Conservation (phyloP, 64 coral and sea anemone species). For the Pocillopora verrucosa region DNA sequence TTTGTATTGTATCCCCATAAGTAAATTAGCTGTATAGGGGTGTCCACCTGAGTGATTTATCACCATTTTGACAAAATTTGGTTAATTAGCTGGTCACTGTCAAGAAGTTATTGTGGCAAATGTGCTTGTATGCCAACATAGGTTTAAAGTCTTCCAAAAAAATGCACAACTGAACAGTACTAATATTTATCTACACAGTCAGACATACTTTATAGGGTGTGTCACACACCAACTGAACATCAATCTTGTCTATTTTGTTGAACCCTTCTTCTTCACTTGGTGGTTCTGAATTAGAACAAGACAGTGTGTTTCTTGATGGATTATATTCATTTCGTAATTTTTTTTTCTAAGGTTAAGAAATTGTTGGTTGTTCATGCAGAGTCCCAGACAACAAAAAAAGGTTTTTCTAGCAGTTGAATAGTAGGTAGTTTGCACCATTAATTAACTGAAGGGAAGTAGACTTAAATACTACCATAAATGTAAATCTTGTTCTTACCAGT, state of each 20-base stretch:
- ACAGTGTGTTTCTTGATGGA: neutral
- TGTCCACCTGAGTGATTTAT: too few relatives aligned
- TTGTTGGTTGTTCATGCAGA: too few relatives aligned
- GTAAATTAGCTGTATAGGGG: too few relatives aligned
- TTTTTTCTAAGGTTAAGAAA: too few relatives aligned
- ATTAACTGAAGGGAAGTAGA: neutral
- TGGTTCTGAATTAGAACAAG: slow-evolving; percentile 37
- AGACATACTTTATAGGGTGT: slow-evolving; percentile 32
- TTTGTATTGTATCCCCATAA: too few relatives aligned
- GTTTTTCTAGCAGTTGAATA: neutral
- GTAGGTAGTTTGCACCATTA: neutral
- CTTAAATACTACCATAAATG: neutral
- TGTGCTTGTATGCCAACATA: too few relatives aligned
- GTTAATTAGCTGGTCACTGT: too few relatives aligned
- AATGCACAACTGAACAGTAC: neutral
- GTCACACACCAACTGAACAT: slow-evolving; percentile 28
- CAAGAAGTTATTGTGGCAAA: too few relatives aligned
- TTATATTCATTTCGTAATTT: too few relatives aligned
- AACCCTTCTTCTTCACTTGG: slow-evolving; percentile 43
- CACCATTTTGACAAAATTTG: too few relatives aligned
- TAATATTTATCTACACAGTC: neutral
- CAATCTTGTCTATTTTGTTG: slow-evolving; percentile 13
- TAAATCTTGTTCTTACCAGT: neutral
- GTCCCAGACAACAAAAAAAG: too few relatives aligned
- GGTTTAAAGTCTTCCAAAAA: too few relatives aligned